Evolutionary conservation across 2,797 vertebrate genomes (phyloP), one percentile per base, ranked within the genome.

Genomic region (Mionectes olivaceus): DNA sequence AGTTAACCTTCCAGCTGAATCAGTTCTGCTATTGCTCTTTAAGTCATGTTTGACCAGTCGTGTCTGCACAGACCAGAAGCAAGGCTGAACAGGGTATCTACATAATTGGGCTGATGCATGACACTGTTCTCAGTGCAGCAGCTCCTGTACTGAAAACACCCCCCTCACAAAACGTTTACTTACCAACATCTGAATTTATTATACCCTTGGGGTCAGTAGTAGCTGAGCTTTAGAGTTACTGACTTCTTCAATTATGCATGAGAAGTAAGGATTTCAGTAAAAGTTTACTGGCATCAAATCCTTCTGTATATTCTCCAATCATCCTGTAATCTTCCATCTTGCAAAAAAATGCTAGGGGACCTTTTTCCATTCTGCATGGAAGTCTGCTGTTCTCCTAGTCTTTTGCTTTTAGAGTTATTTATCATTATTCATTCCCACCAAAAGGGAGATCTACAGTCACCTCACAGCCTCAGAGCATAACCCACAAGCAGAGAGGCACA

Each of bases 1-100:
- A 89, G 77, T 68, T 60, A 87, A 37, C 77, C 37, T 80, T 86
- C 79, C 50, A 80, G 81, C 68, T 77, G 86, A 70, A 46, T 81
- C 77, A 49, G 59, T 84, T 89, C 88, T 89, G 70, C 80, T 90
- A 2, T 73, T 82, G 67, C 83, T 89, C 32, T 46, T 90, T 28
- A 52, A 71, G 70, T 50, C 25, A 2, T 15, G 44, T 87, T 90
- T 82, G 83, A 93, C 74, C 88, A 76, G 69, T 69, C 41, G 5
- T 1, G 8, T 55, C 75, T 67, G 67, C 52, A 28, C 7, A 43
- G 85, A 67, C 23, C 86, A 76, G 86, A n/a, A 83, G 70, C 41
- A 30, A 44, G 47, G 59, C 5, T 82, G 80, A 59, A 32, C 52
- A 37, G 59, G 25, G 46, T 37, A 55, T 69, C 69, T 91, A 8